phyloP scores from a whole-genome alignment of 35 echinoderm and acorn worm species.

The Heliocidaris erythrogramma region DNA sequence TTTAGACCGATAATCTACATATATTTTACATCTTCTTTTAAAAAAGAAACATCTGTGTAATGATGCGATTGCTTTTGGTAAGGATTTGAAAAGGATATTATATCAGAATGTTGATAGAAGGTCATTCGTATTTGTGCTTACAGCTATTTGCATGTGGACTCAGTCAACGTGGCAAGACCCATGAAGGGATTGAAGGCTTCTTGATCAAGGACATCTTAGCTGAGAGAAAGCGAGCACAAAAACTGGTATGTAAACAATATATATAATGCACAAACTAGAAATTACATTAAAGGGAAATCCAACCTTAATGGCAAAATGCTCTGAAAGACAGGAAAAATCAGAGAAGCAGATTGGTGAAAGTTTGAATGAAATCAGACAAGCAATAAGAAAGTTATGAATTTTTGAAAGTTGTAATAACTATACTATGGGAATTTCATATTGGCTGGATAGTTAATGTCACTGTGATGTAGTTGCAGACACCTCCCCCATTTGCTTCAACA shows the following conservation, averaged over 20 bases:
- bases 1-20: background rate
- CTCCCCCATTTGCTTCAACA: no score
- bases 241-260: constrained; percentile 46
- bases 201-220: constrained; percentile 60
- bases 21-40: background rate
- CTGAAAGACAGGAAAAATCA: no score
- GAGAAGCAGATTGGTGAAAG: no score
- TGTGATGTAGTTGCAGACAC: no score
- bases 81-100: background rate
- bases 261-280: background rate
- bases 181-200: constrained; percentile 73
- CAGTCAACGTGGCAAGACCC: constrained; percentile 52
- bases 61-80: background rate
- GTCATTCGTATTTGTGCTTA: background rate
- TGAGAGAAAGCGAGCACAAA: constrained; percentile 55
- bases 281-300: no score
- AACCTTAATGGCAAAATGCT: no score
- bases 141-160: constrained; percentile 86
- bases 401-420: no score
- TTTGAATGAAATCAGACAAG: no score
- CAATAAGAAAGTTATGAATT: no score
- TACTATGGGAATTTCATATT: no score
- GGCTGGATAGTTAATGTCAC: no score
- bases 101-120: background rate
- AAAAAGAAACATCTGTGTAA: background rate